Evolutionary conservation across 2,113 vertebrate species (phyloP), one percentile per base, ranked within the genome.

Genomic region (Marcusenius ussheri): DNA sequence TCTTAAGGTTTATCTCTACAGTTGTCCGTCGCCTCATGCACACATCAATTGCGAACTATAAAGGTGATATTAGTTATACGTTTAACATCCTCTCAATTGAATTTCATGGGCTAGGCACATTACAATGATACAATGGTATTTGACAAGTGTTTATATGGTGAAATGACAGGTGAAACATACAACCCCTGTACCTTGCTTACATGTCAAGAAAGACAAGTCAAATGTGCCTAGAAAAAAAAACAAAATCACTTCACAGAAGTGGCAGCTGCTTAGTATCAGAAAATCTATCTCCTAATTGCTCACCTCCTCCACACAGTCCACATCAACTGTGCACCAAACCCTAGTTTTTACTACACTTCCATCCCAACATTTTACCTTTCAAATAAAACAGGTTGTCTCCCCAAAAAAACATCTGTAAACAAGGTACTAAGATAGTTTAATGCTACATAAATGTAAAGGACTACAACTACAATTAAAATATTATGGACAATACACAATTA

Each of bases 171-270:
- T 92, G 93, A 94, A 94, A 95, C 92, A 92, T 95, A 95, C 91
- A 96, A 94, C 93, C 95, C 93, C 93, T 94, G 95, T 94, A 95
- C 95, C 95, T 94, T 93, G 93, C 92, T 92, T 92, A 93, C 88
- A 94, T 91, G 89, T 94, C 92, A 90, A 46, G 19, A 84, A 24
- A 47, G 24, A 91, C 91, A 92, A 92, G 92, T 90, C 92, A 91
- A 90, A 90, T 85, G 42, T 84, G 83, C 83, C 83, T 47, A 47
- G 90, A 46, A 56, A 93, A 91, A 91, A 92, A 92, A 53, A 51
- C 50, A 17, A 88, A 92, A 89, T 93, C 94, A 96, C 96, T 96
- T 96, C 96, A 96, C 94, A 95, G 96, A 96, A 96, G 96, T 95
- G 94, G 94, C 93, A 92, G 93, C 93, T 93, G 92, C 92, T 95